A percentile compares a stretch with the other conserved stretches of the same genome.
phyloP scores from a whole-genome alignment of 2,797 vertebrate genomes.

The Urophycis tenuis region DNA sequence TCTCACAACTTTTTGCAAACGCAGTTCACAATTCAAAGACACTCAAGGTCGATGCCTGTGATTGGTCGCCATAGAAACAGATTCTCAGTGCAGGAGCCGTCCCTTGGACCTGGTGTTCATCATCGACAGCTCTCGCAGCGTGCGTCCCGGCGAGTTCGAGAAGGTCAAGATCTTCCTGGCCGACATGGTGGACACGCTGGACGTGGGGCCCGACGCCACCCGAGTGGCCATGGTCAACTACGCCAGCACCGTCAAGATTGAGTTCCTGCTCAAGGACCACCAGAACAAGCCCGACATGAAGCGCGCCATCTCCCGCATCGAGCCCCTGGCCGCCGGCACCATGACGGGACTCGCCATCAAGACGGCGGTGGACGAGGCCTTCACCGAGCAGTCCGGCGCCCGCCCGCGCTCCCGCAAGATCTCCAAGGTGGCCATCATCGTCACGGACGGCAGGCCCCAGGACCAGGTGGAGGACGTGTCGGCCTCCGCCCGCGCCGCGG shows the following conservation, averaged over 20 bases:
- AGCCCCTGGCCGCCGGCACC: constrained; percentile 90
- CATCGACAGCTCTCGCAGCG: constrained; percentile 93
- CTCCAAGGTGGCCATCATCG: constrained; percentile 86
- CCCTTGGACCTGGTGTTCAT: constrained; percentile 90
- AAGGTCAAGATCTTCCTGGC: constrained; percentile 94
- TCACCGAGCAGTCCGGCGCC: constrained; percentile 85
- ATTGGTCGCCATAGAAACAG: constrained; percentile 65
- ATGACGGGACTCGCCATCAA: constrained; percentile 94
- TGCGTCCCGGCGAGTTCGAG: constrained; percentile 91
- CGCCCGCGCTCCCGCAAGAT: constrained; percentile 77
- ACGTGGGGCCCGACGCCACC: constrained; percentile 79
- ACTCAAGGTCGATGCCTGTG: constrained; percentile 49
- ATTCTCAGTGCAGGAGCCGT: constrained; percentile 75
- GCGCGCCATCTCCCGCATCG: constrained; percentile 80
- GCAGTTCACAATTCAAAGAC: constrained; percentile 17
- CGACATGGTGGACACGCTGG: constrained; percentile 87
- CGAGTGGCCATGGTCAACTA: constrained; percentile 91
- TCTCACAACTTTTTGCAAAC: constrained; percentile 9
- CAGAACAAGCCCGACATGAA: constrained; percentile 78
- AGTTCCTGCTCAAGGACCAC: constrained; percentile 88
- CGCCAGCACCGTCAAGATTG: constrained; percentile 89
- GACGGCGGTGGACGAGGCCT: constrained; percentile 87
- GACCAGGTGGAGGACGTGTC: constrained; percentile 79
- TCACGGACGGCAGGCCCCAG: constrained; percentile 92
- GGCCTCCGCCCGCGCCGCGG: constrained; percentile 59